Evolutionary conservation across 2,888 invertebrate species (phyloP).

Genomic region (Nymphalis polychloros): DNA sequence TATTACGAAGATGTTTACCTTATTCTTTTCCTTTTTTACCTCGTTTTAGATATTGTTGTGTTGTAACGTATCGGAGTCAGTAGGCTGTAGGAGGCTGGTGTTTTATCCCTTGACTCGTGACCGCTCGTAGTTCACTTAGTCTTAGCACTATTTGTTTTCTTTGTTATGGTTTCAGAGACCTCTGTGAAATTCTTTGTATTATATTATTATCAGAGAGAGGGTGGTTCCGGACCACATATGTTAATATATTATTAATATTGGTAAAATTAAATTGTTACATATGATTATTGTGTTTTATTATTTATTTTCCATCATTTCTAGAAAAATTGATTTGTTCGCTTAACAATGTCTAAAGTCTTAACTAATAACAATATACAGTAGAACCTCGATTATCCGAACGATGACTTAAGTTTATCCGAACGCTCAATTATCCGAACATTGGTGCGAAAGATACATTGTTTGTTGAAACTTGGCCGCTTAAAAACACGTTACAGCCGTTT

Average conservation of each 20-base stretch:
- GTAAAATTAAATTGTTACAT: constrained; percentile 82
- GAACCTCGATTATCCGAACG: too few relatives aligned
- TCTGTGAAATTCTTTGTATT: constrained; percentile 80
- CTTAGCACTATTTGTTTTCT: constrained; percentile 68
- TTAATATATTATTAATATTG: constrained; percentile 82
- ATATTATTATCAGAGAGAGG: constrained; percentile 79
- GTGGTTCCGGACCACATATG: constrained; percentile 80
- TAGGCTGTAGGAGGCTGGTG: constrained; percentile 55
- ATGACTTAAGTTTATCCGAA: too few relatives aligned
- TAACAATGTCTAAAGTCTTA: too few relatives aligned
- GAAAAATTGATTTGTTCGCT: too few relatives aligned
- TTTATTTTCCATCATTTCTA: background rate
- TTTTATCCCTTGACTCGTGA: constrained; percentile 59
- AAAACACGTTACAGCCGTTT: too few relatives aligned
- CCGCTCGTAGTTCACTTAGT: constrained; percentile 54
- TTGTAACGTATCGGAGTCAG: constrained; percentile 48
- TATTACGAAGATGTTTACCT: constrained; percentile 69
- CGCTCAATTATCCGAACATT: too few relatives aligned
- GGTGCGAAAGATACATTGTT: too few relatives aligned
- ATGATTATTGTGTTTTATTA: constrained; percentile 61
- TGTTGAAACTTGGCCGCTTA: too few relatives aligned
- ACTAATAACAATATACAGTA: too few relatives aligned
- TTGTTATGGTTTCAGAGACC: constrained; percentile 78
- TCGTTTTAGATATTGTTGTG: constrained; percentile 64
- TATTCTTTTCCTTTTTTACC: constrained; percentile 65